Base-by-base conservation (phyloP, 2,888 invertebrate species). In the Eupeodes luniger region DNA sequence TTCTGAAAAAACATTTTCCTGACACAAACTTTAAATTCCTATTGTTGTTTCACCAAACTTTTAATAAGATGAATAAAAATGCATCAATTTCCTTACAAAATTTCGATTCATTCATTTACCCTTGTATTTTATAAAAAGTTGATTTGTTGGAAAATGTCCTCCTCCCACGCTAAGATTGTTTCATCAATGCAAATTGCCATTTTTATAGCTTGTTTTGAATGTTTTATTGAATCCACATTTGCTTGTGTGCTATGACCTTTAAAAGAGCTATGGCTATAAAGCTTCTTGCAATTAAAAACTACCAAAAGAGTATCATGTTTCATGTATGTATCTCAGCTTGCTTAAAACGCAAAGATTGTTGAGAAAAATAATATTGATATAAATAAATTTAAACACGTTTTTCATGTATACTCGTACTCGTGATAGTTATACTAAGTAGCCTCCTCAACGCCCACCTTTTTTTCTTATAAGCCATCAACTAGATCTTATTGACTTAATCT, bases 401-500 rank as follows among this genome's bases (percentile, higher is more conserved):
- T 40, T 27, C 7, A 9, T 49, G 14, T 64, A 49, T 7, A 40
- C 40, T 40, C 9, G 40, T 40, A 34, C 47, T 11, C 10, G 1
- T 27, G 27, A 27, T 27, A 2, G 3, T 1, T 27, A 47, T 5
- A 27, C 27, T 27, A 27, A 49, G n/a, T 19, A 70, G 10, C 53
- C 70, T 55, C 55, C 55, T 55, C 12, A 55, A 70, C 70, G 44
- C 70, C 70, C 55, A 70, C 70, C 5, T 40, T n/a, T 19, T 6
- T 34, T 10, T 27, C 27, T 27, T 27, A 27, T 27, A 27, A 70
- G 40, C 69, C 53, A 53, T 49, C 47, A 14, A 16, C 40, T 55
- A 36, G 36, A 55, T 69, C 19, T 55, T 69, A 69, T 36, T 53
- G 40, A 69, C 70, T 44, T 55, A 70, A 70, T 70, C 70, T 53